phyloP scores from a whole-genome alignment of 2,113 vertebrate genomes.

The Xiphias gladius region DNA sequence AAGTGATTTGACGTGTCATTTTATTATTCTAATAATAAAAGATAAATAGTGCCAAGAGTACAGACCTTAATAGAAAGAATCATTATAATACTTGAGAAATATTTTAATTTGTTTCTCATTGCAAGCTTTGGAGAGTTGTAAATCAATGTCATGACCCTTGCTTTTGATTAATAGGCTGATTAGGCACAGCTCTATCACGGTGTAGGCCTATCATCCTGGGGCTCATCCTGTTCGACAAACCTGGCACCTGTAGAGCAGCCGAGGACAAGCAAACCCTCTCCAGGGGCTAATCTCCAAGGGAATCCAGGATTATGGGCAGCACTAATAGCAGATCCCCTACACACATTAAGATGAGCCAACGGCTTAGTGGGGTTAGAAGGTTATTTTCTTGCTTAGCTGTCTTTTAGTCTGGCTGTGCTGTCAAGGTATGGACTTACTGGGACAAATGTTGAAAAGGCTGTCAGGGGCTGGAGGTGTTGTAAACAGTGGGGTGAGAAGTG shows the following conservation, averaged over 20 bases:
- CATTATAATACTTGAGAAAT: not conserved
- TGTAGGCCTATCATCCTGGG: constrained; percentile 55
- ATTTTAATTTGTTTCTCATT: not conserved
- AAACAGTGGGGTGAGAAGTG: constrained; percentile 21
- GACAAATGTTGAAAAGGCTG: not conserved
- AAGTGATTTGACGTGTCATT: not conserved
- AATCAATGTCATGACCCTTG: not conserved
- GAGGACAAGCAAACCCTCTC: constrained; percentile 57
- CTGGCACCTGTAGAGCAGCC: constrained; percentile 51
- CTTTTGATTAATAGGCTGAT: constrained; percentile 53
- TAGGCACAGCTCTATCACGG: constrained; percentile 18
- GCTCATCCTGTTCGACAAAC: constrained; percentile 62
- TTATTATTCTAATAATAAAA: not conserved
- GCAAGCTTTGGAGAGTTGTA: not conserved
- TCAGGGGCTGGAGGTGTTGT: constrained; percentile 9
- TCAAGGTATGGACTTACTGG: constrained; percentile 29
- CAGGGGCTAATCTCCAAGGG: constrained; percentile 64
- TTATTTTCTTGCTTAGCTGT: constrained; percentile 29
- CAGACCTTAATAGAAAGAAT: not conserved
- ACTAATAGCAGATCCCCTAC: constrained; percentile 59
- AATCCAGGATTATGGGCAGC: constrained; percentile 72
- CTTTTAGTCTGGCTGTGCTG: constrained; percentile 1
- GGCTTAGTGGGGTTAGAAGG: constrained; percentile 50
- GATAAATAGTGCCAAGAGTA: not conserved
- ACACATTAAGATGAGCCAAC: constrained; percentile 53